Evolutionary conservation across 2,113 vertebrate genomes (phyloP), one percentile per base, ranked within the genome.

Genomic region (Trogon melanurus): DNA sequence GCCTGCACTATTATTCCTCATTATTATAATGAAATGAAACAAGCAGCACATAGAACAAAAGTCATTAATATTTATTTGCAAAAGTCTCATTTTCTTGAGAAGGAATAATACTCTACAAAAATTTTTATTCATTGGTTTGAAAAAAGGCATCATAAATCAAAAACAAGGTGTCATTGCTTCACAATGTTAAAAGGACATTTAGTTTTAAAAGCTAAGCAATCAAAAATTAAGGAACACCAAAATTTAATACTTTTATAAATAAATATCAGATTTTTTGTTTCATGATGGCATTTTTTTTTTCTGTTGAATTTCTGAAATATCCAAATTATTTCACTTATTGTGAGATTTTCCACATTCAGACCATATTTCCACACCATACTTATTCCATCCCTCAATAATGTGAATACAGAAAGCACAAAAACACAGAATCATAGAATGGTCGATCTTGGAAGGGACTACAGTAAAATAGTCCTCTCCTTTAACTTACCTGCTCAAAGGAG

Each of bases 21-120:
- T 83, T 89, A 91, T 62, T 44, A 54, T 78, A 95, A 91, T 91
- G 75, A 89, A 89, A 76, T 78, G 16, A 96, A 78, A 88, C 20
- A 93, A 94, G 86, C 22, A 89, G 17, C 19, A 60, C 14, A 44
- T 81, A 73, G 62, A 66, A 69, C 23, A 60, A 88, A 64, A 82
- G 12, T 71, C 25, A 84, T 96, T 90, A 80, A 94, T 91, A 95
- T 96, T 86, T 95, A 79, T 95, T 80, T 95, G 16, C 23, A 89
- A 86, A 97, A 87, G 17, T 23, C 86, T 89, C 3, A 50, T 70
- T 89, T 88, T 57, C 23, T 91, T 85, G 66, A 51, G 7, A 20
- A 73, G 19, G 45, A 81, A 91, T 61, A 85, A 72, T 54, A 25
- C 5, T 23, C 5, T 85, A 22, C 16, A 71, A 56, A 89, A 66